phyloP scores from a whole-genome alignment of 2,888 invertebrate genomes.

The Lottia scabra region DNA sequence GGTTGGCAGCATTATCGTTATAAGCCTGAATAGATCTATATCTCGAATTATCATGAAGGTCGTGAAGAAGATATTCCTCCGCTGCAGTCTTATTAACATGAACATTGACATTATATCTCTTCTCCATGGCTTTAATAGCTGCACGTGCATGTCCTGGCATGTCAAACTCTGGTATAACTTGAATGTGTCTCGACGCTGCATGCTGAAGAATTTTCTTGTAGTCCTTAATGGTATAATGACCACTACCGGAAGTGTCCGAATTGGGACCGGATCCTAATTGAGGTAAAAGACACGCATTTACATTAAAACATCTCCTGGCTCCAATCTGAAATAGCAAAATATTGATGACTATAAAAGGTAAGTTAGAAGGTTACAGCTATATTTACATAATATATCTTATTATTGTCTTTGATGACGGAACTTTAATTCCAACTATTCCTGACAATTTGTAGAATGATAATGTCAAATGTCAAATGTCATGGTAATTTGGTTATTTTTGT shows the following conservation, averaged over 20 bases:
- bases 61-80: conserved; percentile 21
- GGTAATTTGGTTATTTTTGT: no score
- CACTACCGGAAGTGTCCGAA: conserved; percentile 25
- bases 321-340: conserved; percentile 31
- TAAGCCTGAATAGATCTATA: conserved; percentile 31
- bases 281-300: conserved; percentile 35
- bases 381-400: no score
- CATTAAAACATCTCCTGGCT: conserved; percentile 36
- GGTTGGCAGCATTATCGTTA: conserved; percentile 36
- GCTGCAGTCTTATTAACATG: conserved; percentile 1
- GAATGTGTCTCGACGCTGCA: conserved; percentile 32
- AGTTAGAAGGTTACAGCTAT: no score
- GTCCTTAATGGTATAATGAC: conserved; percentile 28
- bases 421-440: no score
- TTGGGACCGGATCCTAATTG: conserved; percentile 36
- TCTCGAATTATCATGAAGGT: conserved; percentile 23
- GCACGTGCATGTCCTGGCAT: conserved; percentile 47
- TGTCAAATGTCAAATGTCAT: no score
- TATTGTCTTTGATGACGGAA: no score
- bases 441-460: no score
- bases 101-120: conserved; percentile 8
- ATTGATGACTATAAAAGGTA: no score
- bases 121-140: conserved; percentile 43
- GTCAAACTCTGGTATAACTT: conserved; percentile 53
- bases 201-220: conserved; percentile 27